Evolutionary conservation across 2,113 vertebrate genomes (phyloP).

Genomic region (Noctilio leporinus): DNA sequence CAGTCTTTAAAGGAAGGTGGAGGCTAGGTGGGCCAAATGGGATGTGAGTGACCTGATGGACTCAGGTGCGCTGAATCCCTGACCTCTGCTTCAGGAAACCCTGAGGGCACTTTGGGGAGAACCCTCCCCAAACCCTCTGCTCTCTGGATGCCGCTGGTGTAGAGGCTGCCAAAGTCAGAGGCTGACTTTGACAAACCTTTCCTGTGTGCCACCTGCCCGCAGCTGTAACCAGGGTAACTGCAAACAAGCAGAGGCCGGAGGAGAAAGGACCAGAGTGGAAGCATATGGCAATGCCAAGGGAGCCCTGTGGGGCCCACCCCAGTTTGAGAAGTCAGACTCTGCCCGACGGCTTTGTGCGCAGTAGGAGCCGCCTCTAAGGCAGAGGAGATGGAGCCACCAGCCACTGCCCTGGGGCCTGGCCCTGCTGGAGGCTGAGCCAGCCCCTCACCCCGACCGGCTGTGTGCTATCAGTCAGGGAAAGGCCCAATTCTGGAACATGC

Average conservation of each 20-base stretch:
- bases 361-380: background rate
- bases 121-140: background rate
- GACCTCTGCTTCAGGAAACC: background rate
- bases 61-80: background rate
- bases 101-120: background rate
- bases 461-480: background rate
- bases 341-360: background rate
- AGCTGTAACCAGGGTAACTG: background rate
- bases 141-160: background rate
- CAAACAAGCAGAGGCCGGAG: accelerated
- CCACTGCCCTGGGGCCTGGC: background rate
- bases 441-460: too few relatives aligned
- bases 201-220: background rate
- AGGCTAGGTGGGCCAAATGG: accelerated
- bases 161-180: accelerated
- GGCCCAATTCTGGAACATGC: background rate
- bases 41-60: accelerated
- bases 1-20: accelerated
- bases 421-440: background rate
- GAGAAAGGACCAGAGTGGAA: accelerated
- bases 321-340: background rate
- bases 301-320: accelerated
- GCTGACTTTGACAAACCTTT: background rate
- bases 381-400: too few relatives aligned
- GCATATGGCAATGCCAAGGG: accelerated